Conservation (phyloP, 2,888 invertebrate species). For the Ophion slaviceki region DNA sequence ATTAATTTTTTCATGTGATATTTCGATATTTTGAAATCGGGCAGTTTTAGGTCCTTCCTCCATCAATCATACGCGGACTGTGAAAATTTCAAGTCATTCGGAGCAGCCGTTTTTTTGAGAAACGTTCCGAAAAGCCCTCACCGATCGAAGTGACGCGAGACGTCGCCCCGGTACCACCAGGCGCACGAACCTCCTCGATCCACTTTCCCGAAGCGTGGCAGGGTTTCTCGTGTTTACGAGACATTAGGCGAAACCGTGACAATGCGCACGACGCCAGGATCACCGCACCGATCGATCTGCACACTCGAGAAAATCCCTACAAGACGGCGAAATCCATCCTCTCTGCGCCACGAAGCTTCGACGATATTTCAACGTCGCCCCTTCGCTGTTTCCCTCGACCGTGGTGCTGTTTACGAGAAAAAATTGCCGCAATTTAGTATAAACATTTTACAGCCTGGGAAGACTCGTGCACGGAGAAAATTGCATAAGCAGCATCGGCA, state of each 20-base stretch:
- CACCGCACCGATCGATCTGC: slow-evolving; percentile 54
- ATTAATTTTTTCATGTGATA: too few relatives aligned
- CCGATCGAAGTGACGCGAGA: slow-evolving; percentile 59
- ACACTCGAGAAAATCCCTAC: slow-evolving; percentile 49
- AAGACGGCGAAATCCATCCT: slow-evolving; percentile 22
- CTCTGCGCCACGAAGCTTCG: too few relatives aligned
- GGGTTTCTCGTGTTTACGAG: slow-evolving; percentile 28
- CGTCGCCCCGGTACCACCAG: slow-evolving; percentile 45
- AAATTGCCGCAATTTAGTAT: neutral
- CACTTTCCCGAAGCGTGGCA: slow-evolving; percentile 9
- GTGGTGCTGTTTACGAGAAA: neutral
- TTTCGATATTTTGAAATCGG: too few relatives aligned
- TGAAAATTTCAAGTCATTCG: too few relatives aligned
- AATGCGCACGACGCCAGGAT: slow-evolving; percentile 55
- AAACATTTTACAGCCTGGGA: neutral
- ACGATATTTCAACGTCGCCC: too few relatives aligned
- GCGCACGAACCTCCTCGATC: slow-evolving; percentile 30
- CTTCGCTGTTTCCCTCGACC: too few relatives aligned
- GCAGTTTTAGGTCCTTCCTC: too few relatives aligned
- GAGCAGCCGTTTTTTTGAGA: too few relatives aligned
- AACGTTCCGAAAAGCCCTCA: slow-evolving; percentile 33
- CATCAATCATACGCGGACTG: too few relatives aligned
- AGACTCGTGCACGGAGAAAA: neutral
- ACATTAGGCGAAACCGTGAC: slow-evolving; percentile 56
- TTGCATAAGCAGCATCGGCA: too few relatives aligned